A percentile compares a stretch with the other conserved stretches of the same genome.
These are phyloP conservation scores for Drosophila pseudotalamancana DNA, from an alignment of 2,888 invertebrate genomes.

Conservation along the genomic window DNA sequence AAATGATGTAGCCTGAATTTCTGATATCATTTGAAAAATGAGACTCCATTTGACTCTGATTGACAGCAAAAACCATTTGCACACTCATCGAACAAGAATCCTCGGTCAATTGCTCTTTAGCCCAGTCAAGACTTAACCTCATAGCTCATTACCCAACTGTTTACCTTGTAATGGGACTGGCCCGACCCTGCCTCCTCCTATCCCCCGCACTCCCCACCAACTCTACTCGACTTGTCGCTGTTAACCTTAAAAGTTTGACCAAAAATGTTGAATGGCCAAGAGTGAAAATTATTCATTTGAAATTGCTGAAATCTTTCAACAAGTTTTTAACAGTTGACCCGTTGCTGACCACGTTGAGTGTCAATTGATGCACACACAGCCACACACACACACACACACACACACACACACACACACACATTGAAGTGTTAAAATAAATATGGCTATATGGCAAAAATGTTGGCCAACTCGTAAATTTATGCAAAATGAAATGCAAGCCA, in stretches of 20 bases:
- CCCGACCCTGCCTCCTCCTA: too few relatives aligned
- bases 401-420: conserved; percentile 11
- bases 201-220: background rate
- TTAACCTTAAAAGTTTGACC: conserved; percentile 14
- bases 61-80: background rate
- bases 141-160: conserved; percentile 1
- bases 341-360: conserved; percentile 25
- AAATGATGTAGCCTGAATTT: too few relatives aligned
- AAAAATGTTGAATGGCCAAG: conserved; percentile 26
- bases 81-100: background rate
- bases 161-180: background rate
- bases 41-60: background rate
- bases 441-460: conserved; percentile 51
- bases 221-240: background rate
- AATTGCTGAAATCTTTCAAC: conserved; percentile 37
- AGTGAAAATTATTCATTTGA: conserved; percentile 49
- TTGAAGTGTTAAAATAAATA: conserved; percentile 49
- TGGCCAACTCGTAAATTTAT: conserved; percentile 47
- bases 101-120: background rate
- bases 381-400: conserved; percentile 6
- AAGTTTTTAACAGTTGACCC: conserved; percentile 31
- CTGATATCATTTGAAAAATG: too few relatives aligned
- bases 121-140: background rate
- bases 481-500: conserved; percentile 51
- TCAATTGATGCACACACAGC: conserved; percentile 36